These are phyloP conservation scores for Priocnemis perturbator DNA, from an alignment of 2,888 invertebrate genomes.

Conservation along the genomic window DNA sequence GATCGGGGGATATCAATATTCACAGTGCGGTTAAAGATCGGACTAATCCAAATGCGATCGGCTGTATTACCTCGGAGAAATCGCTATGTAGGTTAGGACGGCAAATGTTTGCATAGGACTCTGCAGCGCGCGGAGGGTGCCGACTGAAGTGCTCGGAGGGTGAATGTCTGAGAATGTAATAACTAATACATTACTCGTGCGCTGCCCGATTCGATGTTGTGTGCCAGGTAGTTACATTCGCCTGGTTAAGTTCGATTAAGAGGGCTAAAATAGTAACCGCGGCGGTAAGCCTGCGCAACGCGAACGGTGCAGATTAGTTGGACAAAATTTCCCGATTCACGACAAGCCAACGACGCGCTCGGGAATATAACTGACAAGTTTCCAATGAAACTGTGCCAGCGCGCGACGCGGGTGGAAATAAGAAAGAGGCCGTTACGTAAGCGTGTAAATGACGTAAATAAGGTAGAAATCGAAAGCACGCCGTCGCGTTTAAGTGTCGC, in stretches of 20 bases:
- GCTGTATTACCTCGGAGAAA: conserved; percentile 44
- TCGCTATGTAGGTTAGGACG: conserved; percentile 47
- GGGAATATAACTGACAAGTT: no score
- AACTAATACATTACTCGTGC: conserved; percentile 52
- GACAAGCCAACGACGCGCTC: no score
- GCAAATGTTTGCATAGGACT: conserved; percentile 58
- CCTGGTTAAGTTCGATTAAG: conserved; percentile 14
- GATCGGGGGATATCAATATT: conserved; percentile 36
- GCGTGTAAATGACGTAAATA: no score
- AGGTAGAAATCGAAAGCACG: no score
- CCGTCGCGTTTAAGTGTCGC: no score
- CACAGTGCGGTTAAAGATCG: conserved; percentile 44
- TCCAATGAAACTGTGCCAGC: no score
- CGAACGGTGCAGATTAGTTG: background rate
- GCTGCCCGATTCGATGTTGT: background rate
- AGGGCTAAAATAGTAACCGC: background rate
- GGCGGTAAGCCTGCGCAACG: background rate
- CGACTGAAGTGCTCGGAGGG: conserved; percentile 43
- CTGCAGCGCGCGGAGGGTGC: conserved; percentile 35
- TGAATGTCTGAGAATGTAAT: conserved; percentile 56
- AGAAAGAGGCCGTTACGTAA: no score
- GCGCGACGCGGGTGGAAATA: no score
- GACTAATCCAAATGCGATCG: conserved; percentile 56
- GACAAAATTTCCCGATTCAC: no score
- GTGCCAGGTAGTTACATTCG: background rate